Base-by-base conservation (phyloP, 1,140 invertebrate species). In the Anthonomus grandis region DNA sequence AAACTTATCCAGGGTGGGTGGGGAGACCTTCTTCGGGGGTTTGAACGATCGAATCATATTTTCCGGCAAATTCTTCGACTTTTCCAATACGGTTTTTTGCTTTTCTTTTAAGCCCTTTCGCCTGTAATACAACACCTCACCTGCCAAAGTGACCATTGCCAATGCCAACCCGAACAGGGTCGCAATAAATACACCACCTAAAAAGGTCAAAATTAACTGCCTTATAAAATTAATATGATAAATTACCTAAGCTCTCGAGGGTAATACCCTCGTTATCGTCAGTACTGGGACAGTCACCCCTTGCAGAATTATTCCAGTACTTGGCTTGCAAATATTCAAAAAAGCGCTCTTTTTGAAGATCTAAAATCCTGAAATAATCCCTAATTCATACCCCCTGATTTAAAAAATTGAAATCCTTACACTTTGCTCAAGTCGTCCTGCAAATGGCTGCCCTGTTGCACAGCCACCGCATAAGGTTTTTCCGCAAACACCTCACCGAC, bases 401-500 rank as follows among this genome's bases (percentile, higher is more conserved):
- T 41, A 12, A 41, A 10, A 41, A 41, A 41, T 1, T 2, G 8
- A 41, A 22, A 21, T 13, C 15, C 68, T 75, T 73, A 84, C 70
- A 78, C 81, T 70, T 83, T 83, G 64, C 87, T 90, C 36, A 94
- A 78, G 72, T 91, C 85, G 70, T 92, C 89, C 71, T 90, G 86
- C 5, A 79, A 60, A 68, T 86, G 81, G 62, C 89, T 91, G 18
- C 90, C 90, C 72, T 92, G 89, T 68, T 91, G 89, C 0, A 93
- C 88, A 0, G 90, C 91, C 12, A 93, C 83, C 1, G 90, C 90
- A 64, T 91, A 93, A 0, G 91, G 91, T 65, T 90, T 87, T 70
- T 93, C 91, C 0, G 89, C 90, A 69, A 94, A 93, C 2, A 89
- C 83, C 66, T 93, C 90, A 0, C 91, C 91, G 22, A 94, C 86